phyloP scores from a whole-genome alignment of 2,888 invertebrate species.

The Eristalinus aeneus region DNA sequence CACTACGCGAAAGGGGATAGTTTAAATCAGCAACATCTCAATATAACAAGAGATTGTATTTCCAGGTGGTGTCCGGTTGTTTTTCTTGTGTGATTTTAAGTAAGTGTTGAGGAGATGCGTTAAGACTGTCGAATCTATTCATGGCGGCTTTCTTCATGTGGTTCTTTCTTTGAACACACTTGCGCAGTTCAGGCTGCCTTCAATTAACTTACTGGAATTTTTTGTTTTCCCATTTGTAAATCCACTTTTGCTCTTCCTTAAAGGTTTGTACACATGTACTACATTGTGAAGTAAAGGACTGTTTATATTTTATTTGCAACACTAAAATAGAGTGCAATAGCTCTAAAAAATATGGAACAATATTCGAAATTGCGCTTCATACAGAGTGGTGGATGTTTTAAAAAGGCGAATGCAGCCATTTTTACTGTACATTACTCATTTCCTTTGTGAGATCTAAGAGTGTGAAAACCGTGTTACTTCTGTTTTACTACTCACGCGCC shows the following conservation, averaged over 20 bases:
- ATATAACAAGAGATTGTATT: background rate
- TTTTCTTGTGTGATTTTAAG: background rate
- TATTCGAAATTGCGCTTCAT: too few relatives aligned
- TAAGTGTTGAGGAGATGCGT: background rate
- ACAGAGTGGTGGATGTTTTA: too few relatives aligned
- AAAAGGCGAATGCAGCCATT: too few relatives aligned
- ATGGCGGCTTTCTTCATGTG: conserved; percentile 27
- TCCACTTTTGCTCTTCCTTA: background rate
- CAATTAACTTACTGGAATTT: background rate
- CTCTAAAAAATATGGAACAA: too few relatives aligned
- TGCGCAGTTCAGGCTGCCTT: conserved; percentile 23
- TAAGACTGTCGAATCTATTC: conserved; percentile 8
- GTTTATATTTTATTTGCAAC: too few relatives aligned
- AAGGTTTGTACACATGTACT: background rate
- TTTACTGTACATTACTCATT: too few relatives aligned
- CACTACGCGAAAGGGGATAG: too few relatives aligned
- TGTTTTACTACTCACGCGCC: too few relatives aligned
- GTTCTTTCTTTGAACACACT: conserved; percentile 21
- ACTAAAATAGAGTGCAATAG: too few relatives aligned
- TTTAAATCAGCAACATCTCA: background rate
- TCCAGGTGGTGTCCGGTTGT: background rate
- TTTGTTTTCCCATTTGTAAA: background rate
- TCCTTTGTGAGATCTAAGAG: too few relatives aligned
- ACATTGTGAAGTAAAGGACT: too few relatives aligned
- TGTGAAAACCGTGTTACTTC: too few relatives aligned